Evolutionary conservation across 2,113 vertebrate genomes (phyloP), one percentile per base, ranked within the genome.

Genomic region (Ramphastos sulfuratus): DNA sequence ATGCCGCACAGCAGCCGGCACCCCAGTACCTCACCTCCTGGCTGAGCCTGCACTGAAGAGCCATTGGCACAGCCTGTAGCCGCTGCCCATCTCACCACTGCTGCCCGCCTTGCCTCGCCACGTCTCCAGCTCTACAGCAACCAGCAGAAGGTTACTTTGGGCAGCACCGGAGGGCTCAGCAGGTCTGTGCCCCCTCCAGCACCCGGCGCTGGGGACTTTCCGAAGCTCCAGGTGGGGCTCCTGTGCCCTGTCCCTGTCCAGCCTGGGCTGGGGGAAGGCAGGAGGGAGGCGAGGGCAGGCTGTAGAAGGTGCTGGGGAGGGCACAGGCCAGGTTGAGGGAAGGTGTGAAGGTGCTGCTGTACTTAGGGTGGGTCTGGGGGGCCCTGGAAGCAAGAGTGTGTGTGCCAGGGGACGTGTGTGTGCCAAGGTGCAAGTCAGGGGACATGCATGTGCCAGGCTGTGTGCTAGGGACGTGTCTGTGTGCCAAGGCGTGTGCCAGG

Each of bases 221-320:
- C 2, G 4, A 54, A 27, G 17, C 2, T 18, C 25, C 25, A 1
- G 17, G 31, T 52, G 64, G 60, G 10, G 25, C 19, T 50, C 35
- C 28, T 5, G 25, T 2, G 3, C 12, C 50, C 35, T 4, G 9
- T 28, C 17, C 67, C 76, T 1, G 0, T 7, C 31, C 7, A 1
- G 8, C 10, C 6, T 3, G 2, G 61, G 48, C 31, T 21, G 28
- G 20, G 44, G 48, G n/a, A 56, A 18, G 58, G 78, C 8, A 31
- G 48, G 21, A 58, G 55, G 35, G 44, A 56, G 31, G 25, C 48
- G 17, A 52, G 35, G 2, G 13, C 66, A 35, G 18, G 42, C 5
- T 33, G 52, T 35, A 8, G 13, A 15, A 35, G 27, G 35, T 0
- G 1, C 13, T 24, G 63, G 37, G 18, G 28, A 42, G 30, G 50